phyloP scores from a whole-genome alignment of 2,113 vertebrate genomes.

The Phylloscopus whistleri region DNA sequence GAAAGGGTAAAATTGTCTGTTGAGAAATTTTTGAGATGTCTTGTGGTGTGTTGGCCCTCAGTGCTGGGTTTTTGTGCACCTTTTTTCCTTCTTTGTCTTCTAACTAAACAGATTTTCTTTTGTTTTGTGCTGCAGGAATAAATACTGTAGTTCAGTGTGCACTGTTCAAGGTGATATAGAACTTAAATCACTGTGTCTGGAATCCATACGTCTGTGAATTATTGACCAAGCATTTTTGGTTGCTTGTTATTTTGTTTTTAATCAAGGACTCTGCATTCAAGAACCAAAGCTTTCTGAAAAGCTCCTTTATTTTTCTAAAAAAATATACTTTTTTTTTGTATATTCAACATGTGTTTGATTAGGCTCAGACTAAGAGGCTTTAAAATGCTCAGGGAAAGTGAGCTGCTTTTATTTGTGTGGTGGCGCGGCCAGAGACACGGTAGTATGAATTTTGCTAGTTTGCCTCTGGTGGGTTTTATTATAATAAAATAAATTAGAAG shows the following conservation, averaged over 20 bases:
- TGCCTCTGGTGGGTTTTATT: not conserved
- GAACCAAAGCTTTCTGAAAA: not conserved
- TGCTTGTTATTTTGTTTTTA: not conserved
- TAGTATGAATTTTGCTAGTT: not conserved
- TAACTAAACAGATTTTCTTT: not conserved
- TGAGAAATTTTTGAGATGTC: not conserved
- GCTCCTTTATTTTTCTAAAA: not conserved
- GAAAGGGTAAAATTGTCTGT: not conserved
- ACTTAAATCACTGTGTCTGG: not conserved
- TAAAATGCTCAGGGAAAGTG: not conserved
- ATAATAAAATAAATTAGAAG: constrained; percentile 9
- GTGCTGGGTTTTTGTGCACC: not conserved
- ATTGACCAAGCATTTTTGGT: fast-evolving
- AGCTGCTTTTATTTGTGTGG: not conserved
- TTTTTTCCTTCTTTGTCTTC: not conserved
- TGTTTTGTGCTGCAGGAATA: not conserved
- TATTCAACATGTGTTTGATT: not conserved
- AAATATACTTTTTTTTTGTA: not conserved
- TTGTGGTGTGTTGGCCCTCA: not conserved
- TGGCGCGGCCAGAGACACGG: not conserved
- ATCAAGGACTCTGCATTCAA: not conserved
- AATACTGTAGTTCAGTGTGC: not conserved
- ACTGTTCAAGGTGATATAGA: not conserved
- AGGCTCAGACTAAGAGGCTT: not conserved
- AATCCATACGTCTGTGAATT: not conserved